Base-by-base conservation (phyloP, 2,797 vertebrate species). In the Eulemur mongoz region DNA sequence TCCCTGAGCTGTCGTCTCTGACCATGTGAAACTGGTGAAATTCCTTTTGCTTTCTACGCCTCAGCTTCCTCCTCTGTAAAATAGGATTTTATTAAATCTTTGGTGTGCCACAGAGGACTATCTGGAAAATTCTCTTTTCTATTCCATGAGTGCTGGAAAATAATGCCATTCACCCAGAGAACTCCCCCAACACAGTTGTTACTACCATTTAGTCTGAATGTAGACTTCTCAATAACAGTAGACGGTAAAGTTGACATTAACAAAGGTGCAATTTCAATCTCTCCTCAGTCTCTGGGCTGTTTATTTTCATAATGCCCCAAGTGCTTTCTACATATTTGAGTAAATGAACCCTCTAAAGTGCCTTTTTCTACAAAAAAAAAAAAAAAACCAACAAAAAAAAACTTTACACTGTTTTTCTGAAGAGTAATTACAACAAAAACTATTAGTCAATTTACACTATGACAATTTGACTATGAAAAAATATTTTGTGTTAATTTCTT, bases 121-220 rank as follows among this genome's bases (percentile, higher is more conserved):
- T 30, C 11, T 35, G 13, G 43, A 23, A 35, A 54, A 50, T 43
- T 5, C 25, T 59, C 1, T 72, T 17, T 54, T 18, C 65, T 73
- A 15, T 25, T 78, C 15, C 11, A 0, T 4, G 17, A 22, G 22
- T 13, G 4, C 38, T 17, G 4, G 35, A 5, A 50, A 40, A n/a
- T 32, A 0, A 59, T 12, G 17, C 20, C 27, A 4, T 32, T n/a
- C 12, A 6, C 35, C 23, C 23, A 40, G 50, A 38, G 5, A n/a
- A 67, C 23, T 18, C 32, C 1, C 13, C 15, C 27, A 32, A 80
- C 57, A 8, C 2, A 13, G 15, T 5, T 6, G 10, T 14, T 8
- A 22, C 2, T 4, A 10, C 3, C 0, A 2, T 8, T 75, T 8
- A 23, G 40, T n/a, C 20, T 14, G 23, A 4, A 45, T 11, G 20